phyloP scores from a whole-genome alignment of 2,797 vertebrate genomes.

The Poecilia picta region DNA sequence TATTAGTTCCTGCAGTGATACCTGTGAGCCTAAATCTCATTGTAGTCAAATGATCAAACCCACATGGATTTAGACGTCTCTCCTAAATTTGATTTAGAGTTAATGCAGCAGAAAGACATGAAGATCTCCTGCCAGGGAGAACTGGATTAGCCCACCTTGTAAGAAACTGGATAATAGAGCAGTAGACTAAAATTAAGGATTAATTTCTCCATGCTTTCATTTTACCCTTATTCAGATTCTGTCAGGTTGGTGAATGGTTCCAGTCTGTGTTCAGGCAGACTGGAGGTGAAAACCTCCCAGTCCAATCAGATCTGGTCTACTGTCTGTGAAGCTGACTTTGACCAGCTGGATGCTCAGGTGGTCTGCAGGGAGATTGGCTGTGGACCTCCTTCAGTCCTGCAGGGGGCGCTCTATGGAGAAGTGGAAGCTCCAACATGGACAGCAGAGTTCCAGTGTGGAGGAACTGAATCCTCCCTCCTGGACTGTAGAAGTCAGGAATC shows the following conservation, averaged over 20 bases:
- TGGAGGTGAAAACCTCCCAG: neutral
- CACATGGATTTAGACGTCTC: too few relatives aligned
- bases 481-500: slow-evolving; percentile 13
- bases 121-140: too few relatives aligned
- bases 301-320: neutral
- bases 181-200: neutral
- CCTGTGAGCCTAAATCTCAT: too few relatives aligned
- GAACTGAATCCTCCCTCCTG: slow-evolving; percentile 19
- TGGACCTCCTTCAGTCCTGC: neutral
- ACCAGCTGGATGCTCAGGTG: neutral
- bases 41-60: too few relatives aligned
- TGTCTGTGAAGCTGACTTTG: slow-evolving; percentile 6
- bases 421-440: neutral
- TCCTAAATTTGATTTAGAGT: too few relatives aligned
- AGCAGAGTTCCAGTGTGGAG: slow-evolving; percentile 6
- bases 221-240: neutral
- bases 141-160: too few relatives aligned
- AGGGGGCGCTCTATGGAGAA: neutral
- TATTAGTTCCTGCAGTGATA: too few relatives aligned
- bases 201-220: neutral
- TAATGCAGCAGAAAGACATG: too few relatives aligned
- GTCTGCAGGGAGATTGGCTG: neutral
- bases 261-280: slow-evolving; percentile 14
- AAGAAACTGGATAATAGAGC: neutral
- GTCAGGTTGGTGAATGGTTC: slow-evolving; percentile 2